A percentile compares a stretch with the other conserved stretches of the same genome.
Evolutionary conservation across 2,888 invertebrate species (phyloP).

Genomic region (Rotaria socialis): DNA sequence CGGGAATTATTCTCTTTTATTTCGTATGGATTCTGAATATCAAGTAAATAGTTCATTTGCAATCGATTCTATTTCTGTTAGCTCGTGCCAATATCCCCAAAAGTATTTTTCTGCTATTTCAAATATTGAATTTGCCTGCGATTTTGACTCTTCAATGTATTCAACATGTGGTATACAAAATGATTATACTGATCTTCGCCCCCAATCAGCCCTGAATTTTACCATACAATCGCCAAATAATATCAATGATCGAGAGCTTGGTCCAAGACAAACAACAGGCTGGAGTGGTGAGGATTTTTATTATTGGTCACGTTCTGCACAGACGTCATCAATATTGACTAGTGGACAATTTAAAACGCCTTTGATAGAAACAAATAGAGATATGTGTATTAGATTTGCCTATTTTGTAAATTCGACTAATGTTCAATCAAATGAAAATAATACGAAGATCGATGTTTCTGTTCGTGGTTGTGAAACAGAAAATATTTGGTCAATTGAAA

Average conservation of each 20-base stretch:
- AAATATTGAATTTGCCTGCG: neutral
- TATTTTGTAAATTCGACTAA: neutral
- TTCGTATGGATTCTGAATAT: neutral
- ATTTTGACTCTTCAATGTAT: neutral
- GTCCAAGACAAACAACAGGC: neutral
- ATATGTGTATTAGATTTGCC: neutral
- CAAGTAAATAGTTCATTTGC: conserved; percentile 8
- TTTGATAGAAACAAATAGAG: neutral
- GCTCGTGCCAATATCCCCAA: neutral
- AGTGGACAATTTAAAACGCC: neutral
- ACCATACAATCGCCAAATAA: neutral
- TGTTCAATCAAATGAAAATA: neutral
- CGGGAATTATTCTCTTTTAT: neutral
- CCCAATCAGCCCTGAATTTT: neutral
- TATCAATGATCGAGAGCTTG: neutral
- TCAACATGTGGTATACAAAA: neutral
- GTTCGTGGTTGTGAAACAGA: neutral
- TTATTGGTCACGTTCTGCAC: neutral
- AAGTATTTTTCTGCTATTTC: neutral
- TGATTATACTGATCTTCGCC: neutral
- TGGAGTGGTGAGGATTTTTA: neutral
- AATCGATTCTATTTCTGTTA: neutral
- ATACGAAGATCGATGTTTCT: neutral
- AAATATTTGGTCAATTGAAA: neutral
- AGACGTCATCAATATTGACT: neutral